Evolutionary conservation across 2,888 invertebrate genomes (phyloP).

Genomic region (Cistogaster globosa): DNA sequence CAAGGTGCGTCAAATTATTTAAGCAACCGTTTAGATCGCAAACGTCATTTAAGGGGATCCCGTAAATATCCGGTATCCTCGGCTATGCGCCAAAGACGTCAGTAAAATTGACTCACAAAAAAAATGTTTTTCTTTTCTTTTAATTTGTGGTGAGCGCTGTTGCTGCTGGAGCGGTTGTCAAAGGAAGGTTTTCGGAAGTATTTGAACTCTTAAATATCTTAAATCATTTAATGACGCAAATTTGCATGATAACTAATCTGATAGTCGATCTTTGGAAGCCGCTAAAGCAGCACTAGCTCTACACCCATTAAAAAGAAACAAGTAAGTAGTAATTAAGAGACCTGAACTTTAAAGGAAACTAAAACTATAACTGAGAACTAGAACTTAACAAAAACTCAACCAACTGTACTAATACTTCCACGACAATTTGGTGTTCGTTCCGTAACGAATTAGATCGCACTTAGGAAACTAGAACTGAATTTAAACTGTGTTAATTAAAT

Average conservation of each 20-base stretch:
- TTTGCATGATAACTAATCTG: not conserved
- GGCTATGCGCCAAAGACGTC: conserved; percentile 47
- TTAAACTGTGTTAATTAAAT: too few species aligned
- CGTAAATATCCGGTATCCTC: conserved; percentile 69
- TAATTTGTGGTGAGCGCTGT: conserved; percentile 76
- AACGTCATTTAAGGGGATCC: conserved; percentile 71
- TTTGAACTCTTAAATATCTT: not conserved
- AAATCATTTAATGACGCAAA: not conserved
- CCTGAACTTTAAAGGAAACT: not conserved
- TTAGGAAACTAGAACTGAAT: too few species aligned
- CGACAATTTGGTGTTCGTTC: too few species aligned
- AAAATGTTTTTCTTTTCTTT: conserved; percentile 5
- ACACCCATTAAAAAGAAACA: conserved; percentile 58
- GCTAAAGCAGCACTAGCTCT: conserved; percentile 71
- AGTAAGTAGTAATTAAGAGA: conserved; percentile 41
- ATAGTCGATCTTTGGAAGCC: conserved; percentile 63
- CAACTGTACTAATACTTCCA: too few species aligned
- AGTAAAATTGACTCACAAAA: conserved; percentile 10
- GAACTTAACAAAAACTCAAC: too few species aligned
- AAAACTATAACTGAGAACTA: not conserved
- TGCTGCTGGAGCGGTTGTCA: conserved; percentile 72
- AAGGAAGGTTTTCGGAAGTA: conserved; percentile 45
- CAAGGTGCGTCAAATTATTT: conserved; percentile 73
- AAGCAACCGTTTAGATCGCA: conserved; percentile 72
- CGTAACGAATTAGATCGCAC: too few species aligned